Percentiles rank a stretch among this genome's conserved stretches.
Conservation (phyloP, 2,797 vertebrate species). For the Enteromius thamalakanensis region DNA sequence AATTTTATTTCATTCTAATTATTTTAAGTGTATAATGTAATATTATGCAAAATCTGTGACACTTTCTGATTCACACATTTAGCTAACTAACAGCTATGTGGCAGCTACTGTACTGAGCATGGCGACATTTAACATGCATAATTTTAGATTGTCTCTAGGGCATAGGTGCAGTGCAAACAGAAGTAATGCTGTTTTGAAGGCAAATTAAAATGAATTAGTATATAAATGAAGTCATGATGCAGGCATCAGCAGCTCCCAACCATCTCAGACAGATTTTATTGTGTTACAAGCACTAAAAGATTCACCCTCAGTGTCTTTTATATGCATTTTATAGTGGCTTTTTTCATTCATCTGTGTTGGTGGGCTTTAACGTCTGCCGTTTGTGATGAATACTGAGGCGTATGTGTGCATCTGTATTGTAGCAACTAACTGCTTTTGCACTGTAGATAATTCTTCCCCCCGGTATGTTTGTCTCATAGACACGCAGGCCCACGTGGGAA, state of each 20-base stretch:
- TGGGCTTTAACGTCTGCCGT: conserved; percentile 24
- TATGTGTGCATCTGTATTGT: conserved; percentile 42
- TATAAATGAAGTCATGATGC: conserved; percentile 38
- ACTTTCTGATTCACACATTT: not conserved
- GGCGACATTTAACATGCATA: conserved; percentile 59
- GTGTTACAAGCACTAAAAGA: conserved; percentile 26
- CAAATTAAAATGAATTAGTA: conserved; percentile 57
- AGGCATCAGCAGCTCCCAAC: conserved; percentile 45
- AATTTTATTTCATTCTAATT: not conserved
- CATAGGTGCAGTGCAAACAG: conserved; percentile 50
- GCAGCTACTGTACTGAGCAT: conserved; percentile 53
- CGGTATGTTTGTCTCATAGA: conserved; percentile 35
- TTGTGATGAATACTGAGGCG: conserved; percentile 32
- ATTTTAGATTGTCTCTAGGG: conserved; percentile 54
- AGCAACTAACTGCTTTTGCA: conserved; percentile 41
- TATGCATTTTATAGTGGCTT: conserved; percentile 37
- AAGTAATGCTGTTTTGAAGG: conserved; percentile 53
- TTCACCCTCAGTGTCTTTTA: conserved; percentile 36
- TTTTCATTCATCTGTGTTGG: conserved; percentile 39
- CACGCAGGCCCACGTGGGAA: conserved; percentile 45
- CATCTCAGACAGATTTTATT: conserved; percentile 34
- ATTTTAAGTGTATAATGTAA: not conserved
- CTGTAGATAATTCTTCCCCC: conserved; percentile 38
- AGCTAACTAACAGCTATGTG: conserved; percentile 38
- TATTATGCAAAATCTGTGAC: not conserved